Base-by-base conservation (phyloP, 2,888 invertebrate species). In the Nymphalis polychloros region DNA sequence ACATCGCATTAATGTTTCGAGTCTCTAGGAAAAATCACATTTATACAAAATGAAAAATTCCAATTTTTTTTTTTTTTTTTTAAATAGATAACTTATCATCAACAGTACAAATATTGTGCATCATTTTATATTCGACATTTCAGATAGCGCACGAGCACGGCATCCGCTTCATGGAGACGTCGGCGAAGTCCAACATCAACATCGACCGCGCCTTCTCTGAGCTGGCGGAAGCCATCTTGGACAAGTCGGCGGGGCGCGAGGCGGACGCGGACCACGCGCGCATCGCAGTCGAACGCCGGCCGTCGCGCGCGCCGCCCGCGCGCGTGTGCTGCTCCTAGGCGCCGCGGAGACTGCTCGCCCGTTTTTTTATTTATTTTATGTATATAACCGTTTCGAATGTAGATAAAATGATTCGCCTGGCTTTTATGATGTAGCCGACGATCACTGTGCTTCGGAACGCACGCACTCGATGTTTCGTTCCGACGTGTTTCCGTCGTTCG, bases 81-180 rank as follows among this genome's bases (percentile, higher is more conserved):
- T n/a, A n/a, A n/a, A n/a, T n/a, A n/a, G n/a, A n/a, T n/a, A n/a
- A n/a, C n/a, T n/a, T n/a, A n/a, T n/a, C n/a, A n/a, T n/a, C n/a
- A n/a, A 23, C 23, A 23, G 3, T 23, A 23, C 23, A 3, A 23
- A 23, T 23, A 3, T 23, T 23, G 1, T 23, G 23, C 3, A 23
- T 23, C 1, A 23, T 23, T 23, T n/a, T n/a, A n/a, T n/a, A n/a
- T n/a, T n/a, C 19, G 7, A 19, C 13, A 10, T 20, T 66, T 62
- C 90, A 98, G 98, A 98, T 99, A 93, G 98, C 98, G 53, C 94
- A 97, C 81, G 98, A 99, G 93, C 98, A 99, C 93, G 94, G 97
- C 79, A 98, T 99, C 87, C 95, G 97, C 76, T 99, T 99, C 93
- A 97, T 98, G 96, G 99, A 99, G 94, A 99, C 99, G 69, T 98